Conservation (phyloP, 2,113 vertebrate species). For the Gambusia affinis region DNA sequence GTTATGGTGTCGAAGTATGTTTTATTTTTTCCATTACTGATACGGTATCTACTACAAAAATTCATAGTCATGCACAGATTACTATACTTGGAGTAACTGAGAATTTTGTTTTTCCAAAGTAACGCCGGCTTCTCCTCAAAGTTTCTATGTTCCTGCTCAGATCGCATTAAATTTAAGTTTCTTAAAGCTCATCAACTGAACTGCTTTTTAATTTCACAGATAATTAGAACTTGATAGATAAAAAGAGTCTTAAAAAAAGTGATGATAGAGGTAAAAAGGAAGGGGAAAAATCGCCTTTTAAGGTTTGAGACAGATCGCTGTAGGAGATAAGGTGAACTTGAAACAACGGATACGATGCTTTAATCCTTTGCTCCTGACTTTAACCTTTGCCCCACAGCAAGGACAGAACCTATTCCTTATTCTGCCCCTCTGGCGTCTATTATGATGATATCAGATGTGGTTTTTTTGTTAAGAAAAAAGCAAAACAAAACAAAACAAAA, state of each 20-base stretch:
- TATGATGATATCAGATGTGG: constrained; percentile 28
- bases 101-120: neutral
- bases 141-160: neutral
- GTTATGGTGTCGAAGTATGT: neutral
- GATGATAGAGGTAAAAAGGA: constrained; percentile 13
- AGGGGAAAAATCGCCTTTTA: constrained; percentile 26
- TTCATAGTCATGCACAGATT: neutral
- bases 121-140: neutral
- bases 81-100: neutral
- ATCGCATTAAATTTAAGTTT: neutral
- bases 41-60: too few species aligned
- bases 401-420: constrained; percentile 52
- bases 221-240: neutral
- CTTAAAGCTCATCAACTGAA: neutral
- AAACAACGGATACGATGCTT: constrained; percentile 56
- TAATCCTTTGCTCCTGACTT: constrained; percentile 58
- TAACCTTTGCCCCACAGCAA: constrained; percentile 59
- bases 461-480: constrained; percentile 19
- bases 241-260: too few species aligned
- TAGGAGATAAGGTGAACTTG: constrained; percentile 44
- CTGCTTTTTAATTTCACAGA: neutral
- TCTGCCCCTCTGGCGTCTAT: constrained; percentile 22
- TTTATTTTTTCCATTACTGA: neutral
- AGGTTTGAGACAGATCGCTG: constrained; percentile 38
- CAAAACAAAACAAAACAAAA: too few species aligned